phyloP scores from a whole-genome alignment of 2,888 invertebrate genomes.

The Eustalomyia histrio region DNA sequence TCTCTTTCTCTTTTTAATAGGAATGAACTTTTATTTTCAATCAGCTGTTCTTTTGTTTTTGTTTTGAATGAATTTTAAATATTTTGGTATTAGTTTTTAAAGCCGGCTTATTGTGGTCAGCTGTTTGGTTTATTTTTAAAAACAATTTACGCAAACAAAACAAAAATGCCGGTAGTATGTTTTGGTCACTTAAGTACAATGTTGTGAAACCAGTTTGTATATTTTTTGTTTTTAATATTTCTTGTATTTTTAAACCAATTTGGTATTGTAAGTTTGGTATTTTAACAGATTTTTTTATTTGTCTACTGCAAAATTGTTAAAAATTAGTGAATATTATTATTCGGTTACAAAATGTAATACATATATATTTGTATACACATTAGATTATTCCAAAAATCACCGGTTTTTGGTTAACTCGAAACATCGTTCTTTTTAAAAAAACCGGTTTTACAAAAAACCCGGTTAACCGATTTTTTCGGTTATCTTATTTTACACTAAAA shows the following conservation, averaged over 20 bases:
- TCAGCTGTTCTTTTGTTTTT: constrained; percentile 49
- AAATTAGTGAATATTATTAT: neutral
- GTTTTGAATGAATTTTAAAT: constrained; percentile 39
- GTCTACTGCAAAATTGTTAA: neutral
- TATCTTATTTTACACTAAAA: too few species aligned
- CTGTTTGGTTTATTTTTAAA: constrained; percentile 36
- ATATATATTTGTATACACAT: too few species aligned
- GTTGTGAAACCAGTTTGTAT: constrained; percentile 42
- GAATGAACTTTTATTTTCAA: constrained; percentile 29
- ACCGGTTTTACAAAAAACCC: too few species aligned
- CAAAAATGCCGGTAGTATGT: constrained; percentile 60
- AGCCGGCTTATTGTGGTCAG: constrained; percentile 58
- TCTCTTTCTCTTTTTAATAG: constrained; percentile 14
- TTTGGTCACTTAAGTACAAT: constrained; percentile 53
- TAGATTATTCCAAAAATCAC: too few species aligned
- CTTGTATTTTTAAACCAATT: neutral
- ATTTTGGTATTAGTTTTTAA: neutral
- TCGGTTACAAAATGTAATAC: neutral
- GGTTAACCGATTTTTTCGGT: too few species aligned
- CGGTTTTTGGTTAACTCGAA: too few species aligned
- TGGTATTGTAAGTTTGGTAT: neutral
- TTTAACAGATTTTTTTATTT: neutral
- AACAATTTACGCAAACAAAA: constrained; percentile 8
- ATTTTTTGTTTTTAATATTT: constrained; percentile 1
- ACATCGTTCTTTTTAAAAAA: too few species aligned